phyloP scores from a whole-genome alignment of 2,113 vertebrate species.

The Daphoenositta chrysoptera region DNA sequence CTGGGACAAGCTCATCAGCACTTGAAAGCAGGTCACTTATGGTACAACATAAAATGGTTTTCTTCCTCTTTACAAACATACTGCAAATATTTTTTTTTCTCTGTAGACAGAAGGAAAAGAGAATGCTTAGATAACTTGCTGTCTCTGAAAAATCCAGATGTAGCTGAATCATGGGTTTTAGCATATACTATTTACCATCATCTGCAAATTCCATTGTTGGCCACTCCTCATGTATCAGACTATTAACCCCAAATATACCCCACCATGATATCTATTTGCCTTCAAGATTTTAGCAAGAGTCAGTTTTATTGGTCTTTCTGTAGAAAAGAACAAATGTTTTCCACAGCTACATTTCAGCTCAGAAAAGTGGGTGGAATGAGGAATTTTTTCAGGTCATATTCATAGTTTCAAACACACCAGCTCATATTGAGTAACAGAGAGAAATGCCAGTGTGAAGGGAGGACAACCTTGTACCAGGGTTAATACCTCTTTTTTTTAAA shows the following conservation, averaged over 20 bases:
- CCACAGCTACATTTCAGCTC: neutral
- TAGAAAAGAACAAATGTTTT: neutral
- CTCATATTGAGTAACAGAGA: slow-evolving; percentile 27
- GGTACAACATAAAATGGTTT: neutral
- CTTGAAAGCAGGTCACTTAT: neutral
- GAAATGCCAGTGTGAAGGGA: neutral
- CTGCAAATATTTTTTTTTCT: neutral
- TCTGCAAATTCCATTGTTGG: neutral
- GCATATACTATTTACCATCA: neutral
- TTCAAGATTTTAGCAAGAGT: neutral
- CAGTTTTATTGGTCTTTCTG: neutral
- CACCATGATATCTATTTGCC: neutral
- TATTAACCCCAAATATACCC: neutral
- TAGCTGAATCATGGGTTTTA: neutral
- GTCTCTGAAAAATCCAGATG: neutral
- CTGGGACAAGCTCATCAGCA: neutral
- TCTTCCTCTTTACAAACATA: neutral
- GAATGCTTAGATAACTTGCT: neutral
- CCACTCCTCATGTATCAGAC: neutral
- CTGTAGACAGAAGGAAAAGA: neutral
- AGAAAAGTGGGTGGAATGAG: neutral
- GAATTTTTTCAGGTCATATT: neutral
- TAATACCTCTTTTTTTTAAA: neutral
- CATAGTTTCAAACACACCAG: slow-evolving; percentile 19
- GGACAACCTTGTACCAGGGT: neutral